Conservation (phyloP, 2,113 vertebrate species). For the Pachypanchax playfairii region DNA sequence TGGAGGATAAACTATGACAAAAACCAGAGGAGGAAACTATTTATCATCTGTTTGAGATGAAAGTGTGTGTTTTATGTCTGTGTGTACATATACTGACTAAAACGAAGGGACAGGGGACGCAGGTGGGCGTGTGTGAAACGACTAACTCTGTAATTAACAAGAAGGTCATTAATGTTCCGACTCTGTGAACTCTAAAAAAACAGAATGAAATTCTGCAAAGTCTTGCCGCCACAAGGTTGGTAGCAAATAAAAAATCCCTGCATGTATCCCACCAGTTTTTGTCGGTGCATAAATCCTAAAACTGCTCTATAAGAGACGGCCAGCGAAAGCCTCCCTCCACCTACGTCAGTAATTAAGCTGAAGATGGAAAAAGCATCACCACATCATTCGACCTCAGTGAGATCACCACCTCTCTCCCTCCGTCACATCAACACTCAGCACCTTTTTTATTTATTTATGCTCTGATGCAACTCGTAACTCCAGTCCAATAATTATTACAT, state of each 20-base stretch:
- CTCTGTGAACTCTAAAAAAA: conserved; percentile 57
- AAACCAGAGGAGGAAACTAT: conserved; percentile 34
- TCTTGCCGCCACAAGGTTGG: conserved; percentile 44
- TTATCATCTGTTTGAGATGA: conserved; percentile 17
- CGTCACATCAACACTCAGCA: conserved; percentile 32
- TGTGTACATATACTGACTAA: conserved; percentile 19
- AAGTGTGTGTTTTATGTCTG: not conserved
- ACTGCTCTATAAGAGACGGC: not conserved
- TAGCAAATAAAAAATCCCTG: conserved; percentile 48
- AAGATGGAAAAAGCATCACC: conserved; percentile 21
- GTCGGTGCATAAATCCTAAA: conserved; percentile 16
- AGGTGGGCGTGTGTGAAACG: conserved; percentile 18
- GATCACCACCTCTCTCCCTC: conserved; percentile 26
- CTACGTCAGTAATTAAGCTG: conserved; percentile 1
- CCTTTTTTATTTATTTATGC: conserved; percentile 43
- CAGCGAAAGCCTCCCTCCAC: conserved; percentile 4
- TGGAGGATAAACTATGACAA: conserved; percentile 17
- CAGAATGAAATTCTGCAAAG: conserved; percentile 56
- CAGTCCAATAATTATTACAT: conserved; percentile 35
- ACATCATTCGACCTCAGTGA: conserved; percentile 56
- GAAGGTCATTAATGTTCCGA: conserved; percentile 41
- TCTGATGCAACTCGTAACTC: conserved; percentile 37
- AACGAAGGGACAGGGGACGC: conserved; percentile 24
- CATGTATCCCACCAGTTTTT: conserved; percentile 12
- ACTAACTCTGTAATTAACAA: conserved; percentile 55